Conservation (phyloP, 2,797 vertebrate species). For the Sibirionetta formosa region DNA sequence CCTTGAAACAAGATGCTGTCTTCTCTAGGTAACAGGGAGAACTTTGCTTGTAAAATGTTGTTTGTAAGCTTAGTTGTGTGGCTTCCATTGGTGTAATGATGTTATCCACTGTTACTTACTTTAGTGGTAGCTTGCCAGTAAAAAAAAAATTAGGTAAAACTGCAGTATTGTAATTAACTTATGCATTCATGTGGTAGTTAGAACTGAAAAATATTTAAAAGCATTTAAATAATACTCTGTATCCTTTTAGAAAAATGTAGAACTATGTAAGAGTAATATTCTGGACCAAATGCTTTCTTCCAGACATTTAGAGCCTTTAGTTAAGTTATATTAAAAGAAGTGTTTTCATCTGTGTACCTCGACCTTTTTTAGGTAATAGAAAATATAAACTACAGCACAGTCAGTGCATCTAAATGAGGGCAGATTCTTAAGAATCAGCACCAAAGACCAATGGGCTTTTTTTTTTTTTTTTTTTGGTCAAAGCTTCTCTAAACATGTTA, state of each 20-base stretch:
- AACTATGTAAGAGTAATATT: background rate
- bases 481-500: background rate
- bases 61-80: slow-evolving; percentile 1
- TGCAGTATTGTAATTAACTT: background rate
- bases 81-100: background rate
- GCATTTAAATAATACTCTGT: background rate
- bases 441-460: background rate
- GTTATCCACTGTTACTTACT: background rate
- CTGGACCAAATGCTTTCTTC: background rate
- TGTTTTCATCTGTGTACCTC: background rate
- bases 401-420: background rate
- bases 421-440: background rate
- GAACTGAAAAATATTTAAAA: background rate
- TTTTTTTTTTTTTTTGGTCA: background rate
- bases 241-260: background rate
- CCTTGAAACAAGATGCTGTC: slow-evolving; percentile 55
- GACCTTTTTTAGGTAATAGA: background rate
- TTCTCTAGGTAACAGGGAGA: slow-evolving; percentile 23
- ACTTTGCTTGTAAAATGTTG: background rate
- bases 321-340: background rate
- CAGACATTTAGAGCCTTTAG: background rate
- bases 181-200: background rate
- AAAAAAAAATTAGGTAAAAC: slow-evolving; percentile 7
- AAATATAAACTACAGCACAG: background rate
- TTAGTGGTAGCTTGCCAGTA: background rate